These are phyloP conservation scores for Fundulus diaphanus DNA, from an alignment of 2,797 vertebrate species.

Conservation along the genomic window DNA sequence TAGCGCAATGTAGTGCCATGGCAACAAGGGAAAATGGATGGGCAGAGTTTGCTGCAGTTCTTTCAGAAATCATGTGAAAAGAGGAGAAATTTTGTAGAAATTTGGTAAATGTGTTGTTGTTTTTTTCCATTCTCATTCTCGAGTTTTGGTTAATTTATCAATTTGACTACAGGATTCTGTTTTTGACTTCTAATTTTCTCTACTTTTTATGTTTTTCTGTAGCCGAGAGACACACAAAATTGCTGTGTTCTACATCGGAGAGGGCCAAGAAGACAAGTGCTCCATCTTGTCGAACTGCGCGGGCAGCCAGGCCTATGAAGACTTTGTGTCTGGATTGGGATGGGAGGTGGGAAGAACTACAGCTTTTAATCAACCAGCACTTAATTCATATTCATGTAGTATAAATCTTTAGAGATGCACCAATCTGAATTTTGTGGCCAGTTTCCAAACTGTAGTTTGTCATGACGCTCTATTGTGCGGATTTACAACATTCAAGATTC, in stretches of 20 bases:
- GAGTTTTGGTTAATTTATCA: constrained; percentile 11
- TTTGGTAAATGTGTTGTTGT: constrained; percentile 9
- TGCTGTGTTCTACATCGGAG: constrained; percentile 96
- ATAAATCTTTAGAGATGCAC: neutral
- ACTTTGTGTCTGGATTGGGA: constrained; percentile 97
- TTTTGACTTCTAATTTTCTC: neutral
- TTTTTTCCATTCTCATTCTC: constrained; percentile 24
- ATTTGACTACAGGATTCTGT: neutral
- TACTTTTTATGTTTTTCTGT: constrained; percentile 27
- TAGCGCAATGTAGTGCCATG: constrained; percentile 54
- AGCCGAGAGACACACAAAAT: constrained; percentile 99
- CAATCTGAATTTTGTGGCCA: neutral
- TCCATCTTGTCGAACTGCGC: constrained; percentile 94
- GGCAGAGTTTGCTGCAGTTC: constrained; percentile 27
- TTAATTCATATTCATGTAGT: neutral
- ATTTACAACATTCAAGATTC: too few relatives aligned
- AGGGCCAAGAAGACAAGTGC: constrained; percentile 98
- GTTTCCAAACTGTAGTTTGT: neutral
- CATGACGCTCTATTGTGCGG: neutral
- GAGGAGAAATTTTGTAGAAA: constrained; percentile 11
- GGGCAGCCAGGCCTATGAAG: constrained; percentile 95
- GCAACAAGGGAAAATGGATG: constrained; percentile 57
- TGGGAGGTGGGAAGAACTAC: constrained; percentile 89
- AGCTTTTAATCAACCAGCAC: constrained; percentile 15
- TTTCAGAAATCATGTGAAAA: constrained; percentile 33